Conservation (phyloP, 2,113 vertebrate species). For the Sarotherodon lohbergeri region DNA sequence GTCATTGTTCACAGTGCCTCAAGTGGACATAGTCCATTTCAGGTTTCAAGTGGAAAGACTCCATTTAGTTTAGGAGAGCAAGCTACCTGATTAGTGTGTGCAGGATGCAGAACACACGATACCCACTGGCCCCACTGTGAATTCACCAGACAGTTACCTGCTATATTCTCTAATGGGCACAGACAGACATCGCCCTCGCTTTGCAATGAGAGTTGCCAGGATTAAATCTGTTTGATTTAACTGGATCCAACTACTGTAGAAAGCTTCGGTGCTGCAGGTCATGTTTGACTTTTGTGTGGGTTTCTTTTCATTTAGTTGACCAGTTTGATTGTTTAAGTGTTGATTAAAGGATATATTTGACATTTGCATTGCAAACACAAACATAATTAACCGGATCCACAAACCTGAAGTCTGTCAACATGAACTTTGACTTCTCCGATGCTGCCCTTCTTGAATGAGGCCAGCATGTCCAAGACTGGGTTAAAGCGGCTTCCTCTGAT, state of each 20-base stretch:
- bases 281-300: fast-evolving
- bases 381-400: not conserved
- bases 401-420: constrained; percentile 93
- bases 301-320: not conserved
- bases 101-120: not conserved
- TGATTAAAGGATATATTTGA: not conserved
- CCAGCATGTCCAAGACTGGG: constrained; percentile 94
- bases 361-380: not conserved
- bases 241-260: not conserved
- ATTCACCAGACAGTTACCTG: not conserved
- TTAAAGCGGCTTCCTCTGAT: constrained; percentile 94
- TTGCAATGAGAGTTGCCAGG: not conserved
- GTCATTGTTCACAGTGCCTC: not conserved
- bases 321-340: not conserved
- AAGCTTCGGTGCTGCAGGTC: not conserved
- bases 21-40: not conserved
- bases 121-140: not conserved
- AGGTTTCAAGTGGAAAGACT: not conserved
- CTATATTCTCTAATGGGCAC: not conserved
- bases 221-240: not conserved
- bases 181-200: not conserved
- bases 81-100: not conserved
- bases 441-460: constrained; percentile 88
- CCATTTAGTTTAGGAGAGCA: not conserved
- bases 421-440: constrained; percentile 96